Base-by-base conservation (phyloP, 64 coral and sea anemone genomes). In the Pocillopora damicornis region DNA sequence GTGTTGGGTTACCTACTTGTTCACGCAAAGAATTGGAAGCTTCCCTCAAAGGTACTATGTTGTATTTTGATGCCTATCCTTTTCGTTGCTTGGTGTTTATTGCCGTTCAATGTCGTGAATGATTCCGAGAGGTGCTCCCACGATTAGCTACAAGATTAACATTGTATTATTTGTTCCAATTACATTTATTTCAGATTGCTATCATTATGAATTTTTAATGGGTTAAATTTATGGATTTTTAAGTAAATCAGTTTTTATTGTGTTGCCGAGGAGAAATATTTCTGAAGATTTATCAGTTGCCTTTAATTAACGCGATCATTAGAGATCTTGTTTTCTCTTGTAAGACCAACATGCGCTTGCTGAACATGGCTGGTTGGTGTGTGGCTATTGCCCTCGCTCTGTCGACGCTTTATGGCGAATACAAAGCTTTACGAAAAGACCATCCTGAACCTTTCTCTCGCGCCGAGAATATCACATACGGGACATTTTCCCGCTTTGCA, bases 1-100 rank as follows among this genome's bases (percentile, higher is more conserved):
- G 64, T 59, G 45, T 80, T 94, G 61, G 92, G 92, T 11, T 94
- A 94, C 75, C 0, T 94, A 11, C 35, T 94, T 57, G 79, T 90
- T 34, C 35, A n/a, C 35, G 61, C 75, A 67, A 87, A 71, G 38
- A 82, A 82, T 6, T 25, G 82, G 69, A 71, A 23, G 20, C 67
- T 71, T 25, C 67, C n/a, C 20, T 25, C 67, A 7, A 71, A 71
- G 67, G 67, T 71, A 71, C 11, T 23, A 71, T 1, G 20, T 11
- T 71, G 8, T 71, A 71, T 25, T 23, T n/a, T 1, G 20, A 71
- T 71, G 16, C 14, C 22, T 67, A 20, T 20, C 0, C 14, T 67
- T 18, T 18, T 67, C 17, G 22, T 7, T 16, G 16, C 64, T 67
- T 67, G 17, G 16, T 16, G 17, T 22, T 1, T 22, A 7, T 20